Evolutionary conservation across 2,888 invertebrate species (phyloP).

Genomic region (Quadriops clusia): DNA sequence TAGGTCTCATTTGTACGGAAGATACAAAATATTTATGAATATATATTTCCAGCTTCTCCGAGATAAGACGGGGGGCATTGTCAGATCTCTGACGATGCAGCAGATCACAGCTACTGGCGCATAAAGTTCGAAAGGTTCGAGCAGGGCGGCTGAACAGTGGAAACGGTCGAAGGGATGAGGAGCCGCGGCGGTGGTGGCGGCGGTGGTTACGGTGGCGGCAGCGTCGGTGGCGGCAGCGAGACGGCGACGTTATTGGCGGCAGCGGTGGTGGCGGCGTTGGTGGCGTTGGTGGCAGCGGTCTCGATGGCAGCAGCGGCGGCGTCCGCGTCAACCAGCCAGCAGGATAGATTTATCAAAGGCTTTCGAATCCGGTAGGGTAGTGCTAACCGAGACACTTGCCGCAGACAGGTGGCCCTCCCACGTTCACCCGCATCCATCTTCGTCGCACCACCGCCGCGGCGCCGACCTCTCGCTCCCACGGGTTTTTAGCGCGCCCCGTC

Average conservation of each 20-base stretch:
- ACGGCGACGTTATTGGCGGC: slow-evolving; percentile 3
- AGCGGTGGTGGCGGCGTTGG: neutral
- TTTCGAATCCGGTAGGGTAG: slow-evolving; percentile 21
- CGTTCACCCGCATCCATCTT: slow-evolving; percentile 21
- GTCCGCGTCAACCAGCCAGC: slow-evolving; percentile 8
- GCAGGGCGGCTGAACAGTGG: too few species aligned
- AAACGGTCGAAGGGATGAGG: neutral
- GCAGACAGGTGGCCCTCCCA: slow-evolving; percentile 36
- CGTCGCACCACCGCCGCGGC: slow-evolving; percentile 11
- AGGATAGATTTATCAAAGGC: slow-evolving; percentile 30
- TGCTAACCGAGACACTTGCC: slow-evolving; percentile 36
- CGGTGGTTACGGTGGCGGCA: slow-evolving; percentile 6
- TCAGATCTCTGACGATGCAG: too few species aligned
- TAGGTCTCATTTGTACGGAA: too few species aligned
- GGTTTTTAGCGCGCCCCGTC: slow-evolving; percentile 16
- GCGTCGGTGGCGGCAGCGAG: slow-evolving; percentile 5
- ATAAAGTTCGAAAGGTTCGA: too few species aligned
- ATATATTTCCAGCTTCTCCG: too few species aligned
- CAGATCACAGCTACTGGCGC: too few species aligned
- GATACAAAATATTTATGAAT: too few species aligned
- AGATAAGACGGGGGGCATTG: too few species aligned
- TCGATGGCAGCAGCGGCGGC: slow-evolving; percentile 4
- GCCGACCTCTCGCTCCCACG: slow-evolving; percentile 12
- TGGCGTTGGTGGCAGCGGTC: neutral
- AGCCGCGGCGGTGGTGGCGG: slow-evolving; percentile 2